phyloP scores from a whole-genome alignment of 2,888 invertebrate genomes.

The Pyrrhia umbra region DNA sequence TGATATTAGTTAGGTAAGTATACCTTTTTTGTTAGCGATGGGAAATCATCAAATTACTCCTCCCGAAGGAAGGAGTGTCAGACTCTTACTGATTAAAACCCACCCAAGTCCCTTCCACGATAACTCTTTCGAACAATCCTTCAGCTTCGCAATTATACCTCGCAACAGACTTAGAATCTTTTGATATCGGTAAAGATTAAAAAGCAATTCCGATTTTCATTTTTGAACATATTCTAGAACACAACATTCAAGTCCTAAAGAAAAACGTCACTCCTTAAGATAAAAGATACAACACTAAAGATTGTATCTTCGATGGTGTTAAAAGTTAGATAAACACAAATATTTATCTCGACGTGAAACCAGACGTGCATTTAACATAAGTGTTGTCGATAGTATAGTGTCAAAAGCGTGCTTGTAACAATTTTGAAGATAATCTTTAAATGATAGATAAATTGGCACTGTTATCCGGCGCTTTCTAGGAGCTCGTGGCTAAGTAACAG shows the following conservation, averaged over 20 bases:
- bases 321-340: constrained; percentile 17
- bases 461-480: no score
- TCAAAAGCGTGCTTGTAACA: constrained; percentile 6
- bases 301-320: constrained; percentile 3
- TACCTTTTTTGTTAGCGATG: no score
- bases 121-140: no score
- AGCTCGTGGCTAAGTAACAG: no score
- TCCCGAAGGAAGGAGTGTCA: no score
- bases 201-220: not conserved
- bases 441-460: not conserved
- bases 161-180: no score
- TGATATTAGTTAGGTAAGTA: no score
- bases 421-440: constrained; percentile 1
- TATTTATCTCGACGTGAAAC: constrained; percentile 30
- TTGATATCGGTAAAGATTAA: no score
- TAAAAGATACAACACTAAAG: constrained; percentile 16
- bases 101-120: no score
- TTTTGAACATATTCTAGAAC: not conserved
- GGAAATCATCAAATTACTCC: no score
- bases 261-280: constrained; percentile 15
- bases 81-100: no score
- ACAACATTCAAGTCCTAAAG: constrained; percentile 2
- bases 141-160: no score
- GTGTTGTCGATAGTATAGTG: not conserved
- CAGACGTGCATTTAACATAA: constrained; percentile 2